A percentile compares a stretch with the other conserved stretches of the same genome.
Conservation (phyloP, 1,140 invertebrate genomes). For the Lordiphosa collinella region DNA sequence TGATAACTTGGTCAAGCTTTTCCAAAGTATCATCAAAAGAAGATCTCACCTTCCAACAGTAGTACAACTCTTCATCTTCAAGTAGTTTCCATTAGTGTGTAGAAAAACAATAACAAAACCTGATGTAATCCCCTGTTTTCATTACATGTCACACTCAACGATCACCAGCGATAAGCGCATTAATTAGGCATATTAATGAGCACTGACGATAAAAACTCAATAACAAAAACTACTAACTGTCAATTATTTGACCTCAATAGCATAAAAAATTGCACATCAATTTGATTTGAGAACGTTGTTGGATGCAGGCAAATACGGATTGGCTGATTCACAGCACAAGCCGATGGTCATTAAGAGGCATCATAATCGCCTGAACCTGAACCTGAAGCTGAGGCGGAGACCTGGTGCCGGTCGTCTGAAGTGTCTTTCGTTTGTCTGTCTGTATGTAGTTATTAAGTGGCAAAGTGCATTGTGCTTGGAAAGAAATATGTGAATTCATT, state of each 20-base stretch:
- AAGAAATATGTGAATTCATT: constrained; percentile 39
- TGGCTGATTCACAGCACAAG: not conserved
- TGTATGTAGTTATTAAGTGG: constrained; percentile 43
- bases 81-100: too few relatives aligned
- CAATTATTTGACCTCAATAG: constrained; percentile 62
- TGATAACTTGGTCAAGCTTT: too few relatives aligned
- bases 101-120: constrained; percentile 1
- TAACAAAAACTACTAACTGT: constrained; percentile 35
- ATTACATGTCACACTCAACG: constrained; percentile 37
- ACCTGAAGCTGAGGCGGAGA: not conserved
- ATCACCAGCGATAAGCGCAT: constrained; percentile 43
- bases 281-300: constrained; percentile 50
- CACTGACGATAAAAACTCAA: constrained; percentile 42
- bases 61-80: too few relatives aligned
- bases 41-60: too few relatives aligned
- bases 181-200: constrained; percentile 62
- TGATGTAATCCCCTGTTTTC: constrained; percentile 68
- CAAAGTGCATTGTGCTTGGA: constrained; percentile 61
- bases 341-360: constrained; percentile 4
- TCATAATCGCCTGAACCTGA: constrained; percentile 2
- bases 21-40: too few relatives aligned
- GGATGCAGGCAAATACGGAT: not conserved
- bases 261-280: constrained; percentile 39
- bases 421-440: constrained; percentile 1
- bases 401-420: constrained; percentile 17